phyloP scores from a whole-genome alignment of 2,113 vertebrate genomes.

The Mohoua ochrocephala region DNA sequence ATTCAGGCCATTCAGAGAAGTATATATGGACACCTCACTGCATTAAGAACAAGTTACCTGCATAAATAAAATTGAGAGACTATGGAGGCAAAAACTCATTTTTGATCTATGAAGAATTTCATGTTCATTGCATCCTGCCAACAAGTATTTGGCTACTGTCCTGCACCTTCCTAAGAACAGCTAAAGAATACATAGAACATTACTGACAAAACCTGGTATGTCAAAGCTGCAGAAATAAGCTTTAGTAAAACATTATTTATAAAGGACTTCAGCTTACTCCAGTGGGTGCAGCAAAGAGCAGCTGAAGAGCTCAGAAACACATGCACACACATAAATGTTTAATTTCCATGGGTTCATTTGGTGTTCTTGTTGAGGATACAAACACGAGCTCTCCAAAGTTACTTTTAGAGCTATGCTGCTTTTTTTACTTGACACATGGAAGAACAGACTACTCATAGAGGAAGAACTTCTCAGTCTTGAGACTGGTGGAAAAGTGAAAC shows the following conservation, averaged over 20 bases:
- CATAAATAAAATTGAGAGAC: background rate
- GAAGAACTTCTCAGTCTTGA: background rate
- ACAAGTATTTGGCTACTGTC: background rate
- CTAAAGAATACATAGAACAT: background rate
- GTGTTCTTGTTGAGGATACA: background rate
- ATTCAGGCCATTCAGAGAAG: background rate
- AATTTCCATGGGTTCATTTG: background rate
- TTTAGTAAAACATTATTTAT: background rate
- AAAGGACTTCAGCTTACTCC: background rate
- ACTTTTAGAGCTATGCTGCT: background rate
- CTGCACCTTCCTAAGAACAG: background rate
- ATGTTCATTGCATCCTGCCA: background rate
- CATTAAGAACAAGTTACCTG: background rate
- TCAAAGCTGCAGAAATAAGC: background rate
- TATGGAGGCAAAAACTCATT: background rate
- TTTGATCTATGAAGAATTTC: background rate
- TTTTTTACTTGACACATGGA: background rate
- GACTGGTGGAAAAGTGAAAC: background rate
- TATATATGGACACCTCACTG: background rate
- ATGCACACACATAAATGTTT: background rate
- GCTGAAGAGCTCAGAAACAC: background rate
- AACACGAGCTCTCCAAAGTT: background rate
- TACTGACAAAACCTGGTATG: background rate
- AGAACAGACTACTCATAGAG: background rate
- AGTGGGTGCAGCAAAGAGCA: background rate